phyloP scores from a whole-genome alignment of 2,888 invertebrate species.

The Coenonympha arcania region DNA sequence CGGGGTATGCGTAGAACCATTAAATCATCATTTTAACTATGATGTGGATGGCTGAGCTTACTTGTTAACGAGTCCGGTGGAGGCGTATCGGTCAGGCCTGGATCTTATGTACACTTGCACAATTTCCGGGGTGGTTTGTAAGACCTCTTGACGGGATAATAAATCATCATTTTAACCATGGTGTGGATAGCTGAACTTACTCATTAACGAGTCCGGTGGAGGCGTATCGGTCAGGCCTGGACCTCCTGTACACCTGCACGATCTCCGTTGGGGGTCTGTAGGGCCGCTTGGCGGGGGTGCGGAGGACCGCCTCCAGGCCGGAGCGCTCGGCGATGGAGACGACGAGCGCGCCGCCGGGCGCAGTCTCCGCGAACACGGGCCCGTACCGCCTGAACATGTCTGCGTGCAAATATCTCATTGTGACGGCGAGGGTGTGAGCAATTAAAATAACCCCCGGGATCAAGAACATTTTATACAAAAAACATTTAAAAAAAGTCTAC shows the following conservation, averaged over 20 bases:
- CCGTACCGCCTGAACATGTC: constrained; percentile 84
- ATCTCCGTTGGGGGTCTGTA: constrained; percentile 88
- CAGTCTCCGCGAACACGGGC: constrained; percentile 83
- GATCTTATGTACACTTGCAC: too few relatives aligned
- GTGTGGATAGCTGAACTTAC: too few relatives aligned
- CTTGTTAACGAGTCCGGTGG: too few relatives aligned
- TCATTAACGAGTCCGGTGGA: constrained; percentile 88
- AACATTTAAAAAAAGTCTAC: too few relatives aligned
- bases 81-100: too few relatives aligned
- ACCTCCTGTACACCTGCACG: constrained; percentile 81
- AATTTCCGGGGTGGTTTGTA: constrained; percentile 88
- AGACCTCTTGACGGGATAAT: constrained; percentile 83
- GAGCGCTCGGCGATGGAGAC: constrained; percentile 80
- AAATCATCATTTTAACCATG: too few relatives aligned
- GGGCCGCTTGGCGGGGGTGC: constrained; percentile 81
- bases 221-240: constrained; percentile 84
- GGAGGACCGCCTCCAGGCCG: constrained; percentile 85
- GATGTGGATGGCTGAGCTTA: too few relatives aligned
- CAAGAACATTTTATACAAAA: too few relatives aligned
- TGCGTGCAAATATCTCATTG: constrained; percentile 66
- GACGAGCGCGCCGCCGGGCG: constrained; percentile 80
- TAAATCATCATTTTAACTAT: too few relatives aligned
- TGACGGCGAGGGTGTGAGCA: constrained; percentile 40
- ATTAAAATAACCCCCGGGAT: constrained; percentile 4
- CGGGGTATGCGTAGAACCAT: too few relatives aligned